These are phyloP conservation scores for Oreortyx pictus DNA, from an alignment of 2,797 vertebrate species.

Conservation along the genomic window DNA sequence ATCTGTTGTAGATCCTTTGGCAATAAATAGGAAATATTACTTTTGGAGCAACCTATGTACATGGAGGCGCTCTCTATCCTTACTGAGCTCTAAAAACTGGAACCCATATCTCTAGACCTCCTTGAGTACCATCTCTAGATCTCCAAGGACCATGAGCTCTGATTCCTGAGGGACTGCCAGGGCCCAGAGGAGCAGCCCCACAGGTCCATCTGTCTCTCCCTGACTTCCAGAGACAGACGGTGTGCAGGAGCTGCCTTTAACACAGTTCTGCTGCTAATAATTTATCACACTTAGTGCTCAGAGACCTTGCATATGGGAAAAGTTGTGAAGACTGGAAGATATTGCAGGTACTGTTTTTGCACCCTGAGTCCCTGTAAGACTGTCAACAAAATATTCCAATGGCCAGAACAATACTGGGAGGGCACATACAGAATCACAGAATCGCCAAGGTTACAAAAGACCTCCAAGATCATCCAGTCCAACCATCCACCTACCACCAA, in stretches of 20 bases:
- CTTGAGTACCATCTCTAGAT: not conserved
- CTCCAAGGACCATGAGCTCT: not conserved
- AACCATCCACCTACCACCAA: too few relatives aligned
- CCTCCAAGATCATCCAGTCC: too few relatives aligned
- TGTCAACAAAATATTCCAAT: not conserved
- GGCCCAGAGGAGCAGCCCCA: not conserved
- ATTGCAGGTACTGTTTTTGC: not conserved
- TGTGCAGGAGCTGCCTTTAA: not conserved
- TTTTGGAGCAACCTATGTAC: too few relatives aligned
- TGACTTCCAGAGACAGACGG: not conserved
- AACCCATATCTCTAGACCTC: not conserved
- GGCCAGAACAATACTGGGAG: not conserved
- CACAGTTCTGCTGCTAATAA: not conserved
- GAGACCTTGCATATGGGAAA: constrained; percentile 25
- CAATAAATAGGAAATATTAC: not conserved
- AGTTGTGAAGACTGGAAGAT: not conserved
- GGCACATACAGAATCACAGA: too few relatives aligned
- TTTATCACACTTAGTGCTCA: not conserved
- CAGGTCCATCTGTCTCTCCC: not conserved
- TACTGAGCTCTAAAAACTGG: not conserved
- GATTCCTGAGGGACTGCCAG: not conserved
- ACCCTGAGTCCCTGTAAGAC: not conserved
- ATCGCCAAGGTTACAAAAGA: too few relatives aligned
- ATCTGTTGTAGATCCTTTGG: too few relatives aligned
- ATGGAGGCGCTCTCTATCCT: not conserved